Percentiles rank a stretch among this genome's conserved stretches.
These are phyloP conservation scores for Gymnocephalus cernua DNA, from an alignment of 2,113 vertebrate species.

Conservation along the genomic window DNA sequence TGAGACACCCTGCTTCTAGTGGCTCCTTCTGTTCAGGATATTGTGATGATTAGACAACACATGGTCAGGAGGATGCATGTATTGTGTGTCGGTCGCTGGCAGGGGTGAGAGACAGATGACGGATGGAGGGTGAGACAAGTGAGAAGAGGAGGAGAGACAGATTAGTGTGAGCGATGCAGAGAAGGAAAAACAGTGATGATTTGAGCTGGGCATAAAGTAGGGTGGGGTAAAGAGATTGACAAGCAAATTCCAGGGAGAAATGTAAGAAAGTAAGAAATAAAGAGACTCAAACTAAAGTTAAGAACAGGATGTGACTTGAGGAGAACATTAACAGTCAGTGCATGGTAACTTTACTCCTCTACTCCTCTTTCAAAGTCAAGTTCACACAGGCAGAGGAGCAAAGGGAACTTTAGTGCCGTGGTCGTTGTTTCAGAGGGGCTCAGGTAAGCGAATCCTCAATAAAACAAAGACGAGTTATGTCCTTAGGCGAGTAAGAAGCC, in stretches of 20 bases:
- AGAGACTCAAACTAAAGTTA: slow-evolving; percentile 31
- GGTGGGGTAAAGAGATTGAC: slow-evolving; percentile 3
- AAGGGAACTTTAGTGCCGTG: slow-evolving; percentile 43
- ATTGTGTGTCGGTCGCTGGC: slow-evolving; percentile 6
- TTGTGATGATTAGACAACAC: slow-evolving; percentile 62
- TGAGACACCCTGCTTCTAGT: slow-evolving; percentile 24
- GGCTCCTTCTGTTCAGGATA: slow-evolving; percentile 43
- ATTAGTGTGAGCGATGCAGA: slow-evolving; percentile 22
- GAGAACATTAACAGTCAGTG: slow-evolving; percentile 65
- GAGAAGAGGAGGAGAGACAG: slow-evolving; percentile 20
- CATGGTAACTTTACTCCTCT: slow-evolving; percentile 46
- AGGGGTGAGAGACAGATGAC: slow-evolving; percentile 35
- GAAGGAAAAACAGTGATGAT: slow-evolving; percentile 33
- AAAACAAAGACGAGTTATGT: slow-evolving; percentile 65
- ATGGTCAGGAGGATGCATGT: slow-evolving; percentile 43
- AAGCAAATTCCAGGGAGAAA: slow-evolving; percentile 40
- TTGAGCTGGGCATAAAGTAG: slow-evolving; percentile 17
- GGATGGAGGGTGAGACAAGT: slow-evolving; percentile 18
- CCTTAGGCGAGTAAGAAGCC: slow-evolving; percentile 62
- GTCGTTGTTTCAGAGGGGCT: slow-evolving; percentile 47
- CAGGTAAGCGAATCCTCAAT: slow-evolving; percentile 62
- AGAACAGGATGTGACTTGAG: slow-evolving; percentile 53
- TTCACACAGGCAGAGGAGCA: slow-evolving; percentile 66
- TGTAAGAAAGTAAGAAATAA: slow-evolving; percentile 10
- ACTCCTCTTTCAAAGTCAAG: slow-evolving; percentile 75